Evolutionary conservation across 2,888 invertebrate species (phyloP).

Genomic region (Cerastis rubricosa): DNA sequence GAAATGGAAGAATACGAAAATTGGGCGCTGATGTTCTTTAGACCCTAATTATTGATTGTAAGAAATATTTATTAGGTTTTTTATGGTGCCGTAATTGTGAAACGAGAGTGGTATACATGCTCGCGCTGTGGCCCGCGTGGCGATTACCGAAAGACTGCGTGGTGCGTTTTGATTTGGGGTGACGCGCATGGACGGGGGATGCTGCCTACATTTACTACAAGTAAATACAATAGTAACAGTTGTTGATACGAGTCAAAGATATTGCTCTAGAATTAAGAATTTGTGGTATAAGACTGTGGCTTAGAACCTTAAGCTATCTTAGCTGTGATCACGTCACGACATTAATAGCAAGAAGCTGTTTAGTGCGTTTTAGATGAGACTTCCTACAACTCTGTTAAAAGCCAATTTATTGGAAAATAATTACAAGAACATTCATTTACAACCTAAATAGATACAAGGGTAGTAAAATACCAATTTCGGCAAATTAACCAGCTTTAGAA

Average conservation of each 20-base stretch:
- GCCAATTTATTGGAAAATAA: not conserved
- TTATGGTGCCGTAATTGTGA: slow-evolving; percentile 67
- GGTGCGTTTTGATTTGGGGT: slow-evolving; percentile 81
- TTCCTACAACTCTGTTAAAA: not conserved
- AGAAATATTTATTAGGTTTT: slow-evolving; percentile 67
- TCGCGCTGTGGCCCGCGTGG: slow-evolving; percentile 80
- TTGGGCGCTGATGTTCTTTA: slow-evolving; percentile 64
- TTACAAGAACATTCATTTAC: not conserved
- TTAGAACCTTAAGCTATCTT: not conserved
- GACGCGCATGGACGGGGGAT: slow-evolving; percentile 86
- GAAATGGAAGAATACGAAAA: slow-evolving; percentile 50
- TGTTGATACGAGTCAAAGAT: slow-evolving; percentile 52
- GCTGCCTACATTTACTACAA: slow-evolving; percentile 77
- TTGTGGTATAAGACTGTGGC: not conserved
- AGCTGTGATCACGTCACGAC: not conserved
- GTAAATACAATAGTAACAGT: slow-evolving; percentile 75
- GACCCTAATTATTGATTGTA: slow-evolving; percentile 68
- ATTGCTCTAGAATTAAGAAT: slow-evolving; percentile 6
- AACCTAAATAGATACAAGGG: not conserved
- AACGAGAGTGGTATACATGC: slow-evolving; percentile 69
- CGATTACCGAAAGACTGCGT: slow-evolving; percentile 87
- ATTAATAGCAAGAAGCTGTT: not conserved
- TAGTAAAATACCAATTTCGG: not conserved
- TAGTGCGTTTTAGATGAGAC: not conserved
- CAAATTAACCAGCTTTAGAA: not conserved